phyloP scores from a whole-genome alignment of 2,888 invertebrate species.

The Congeria kusceri region DNA sequence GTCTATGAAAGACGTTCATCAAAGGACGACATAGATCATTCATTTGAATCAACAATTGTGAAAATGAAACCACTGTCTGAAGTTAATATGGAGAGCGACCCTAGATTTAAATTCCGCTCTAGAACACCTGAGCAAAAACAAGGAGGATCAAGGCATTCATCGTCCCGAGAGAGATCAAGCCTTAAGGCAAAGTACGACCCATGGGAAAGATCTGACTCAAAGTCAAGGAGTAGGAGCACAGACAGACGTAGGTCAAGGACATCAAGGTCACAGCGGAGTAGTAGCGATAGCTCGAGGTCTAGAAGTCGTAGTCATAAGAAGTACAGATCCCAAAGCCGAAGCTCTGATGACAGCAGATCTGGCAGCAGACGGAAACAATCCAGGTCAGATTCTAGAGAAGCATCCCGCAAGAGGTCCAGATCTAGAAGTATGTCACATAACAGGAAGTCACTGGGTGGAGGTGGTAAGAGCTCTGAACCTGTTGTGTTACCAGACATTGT shows the following conservation, averaged over 20 bases:
- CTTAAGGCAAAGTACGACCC: no score
- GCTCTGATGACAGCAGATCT: neutral
- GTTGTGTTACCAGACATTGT: constrained; percentile 31
- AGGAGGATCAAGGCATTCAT: constrained; percentile 2
- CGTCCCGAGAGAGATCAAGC: neutral
- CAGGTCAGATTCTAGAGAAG: neutral
- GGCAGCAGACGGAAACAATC: neutral
- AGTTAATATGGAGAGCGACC: constrained; percentile 5
- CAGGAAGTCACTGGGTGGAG: neutral
- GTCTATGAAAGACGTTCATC: no score
- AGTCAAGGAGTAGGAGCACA: neutral
- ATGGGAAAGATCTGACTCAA: neutral
- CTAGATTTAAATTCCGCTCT: constrained; percentile 24
- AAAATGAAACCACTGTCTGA: neutral
- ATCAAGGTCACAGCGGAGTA: neutral
- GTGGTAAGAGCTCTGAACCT: neutral
- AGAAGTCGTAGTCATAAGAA: constrained; percentile 37
- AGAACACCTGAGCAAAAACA: constrained; percentile 19
- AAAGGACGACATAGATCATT: no score
- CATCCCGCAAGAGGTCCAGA: constrained; percentile 5
- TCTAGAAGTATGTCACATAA: neutral
- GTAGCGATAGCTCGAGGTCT: constrained; percentile 13
- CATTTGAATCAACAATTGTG: neutral
- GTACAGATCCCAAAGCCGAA: neutral
- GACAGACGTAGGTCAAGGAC: constrained; percentile 17